Evolutionary conservation across 1,140 invertebrate species (phyloP), one percentile per base, ranked within the genome.

Genomic region (Saccostrea cuccullata): DNA sequence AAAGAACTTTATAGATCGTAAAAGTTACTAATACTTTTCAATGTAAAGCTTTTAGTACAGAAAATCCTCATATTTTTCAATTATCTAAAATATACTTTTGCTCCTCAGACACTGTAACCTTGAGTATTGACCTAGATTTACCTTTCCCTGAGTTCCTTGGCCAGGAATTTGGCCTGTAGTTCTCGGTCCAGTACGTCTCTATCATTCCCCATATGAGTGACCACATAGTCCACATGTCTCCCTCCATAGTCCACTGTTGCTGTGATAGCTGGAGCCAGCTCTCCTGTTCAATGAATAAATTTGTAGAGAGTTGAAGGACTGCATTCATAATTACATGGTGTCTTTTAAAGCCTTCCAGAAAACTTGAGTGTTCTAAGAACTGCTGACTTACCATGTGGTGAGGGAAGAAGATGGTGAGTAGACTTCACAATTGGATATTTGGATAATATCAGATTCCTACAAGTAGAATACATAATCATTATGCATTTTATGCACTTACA

Each of bases 171-270:
- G 0, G 94, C 93, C 89, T 95, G 95, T 30, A 95, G 90, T 86
- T 94, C 91, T 55, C 95, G 90, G 89, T 95, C 95, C 26, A 95
- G 83, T 23, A 87, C 89, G 89, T 95, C 95, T 23, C 94, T 82
- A 89, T 95, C 94, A 90, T 95, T 95, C 30, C 95, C 95, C 95
- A 95, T 95, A 90, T 95, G 95, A 70, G 94, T 95, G 6, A 94
- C 93, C 56, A 95, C 93, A 92, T 95, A 94, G 89, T 95, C 94
- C 12, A 95, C 93, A 30, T 93, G 85, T 77, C 86, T 89, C 12
- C 95, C 94, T 47, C 91, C 92, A 6, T 94, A 91, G 88, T 95
- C 94, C 17, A 95, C 91, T 40, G 94, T 95, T 26, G 94, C 95
- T 58, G 94, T 94, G 6, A 95, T 93, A 40, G 94, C 95, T 26